Percentiles rank a stretch among this genome's conserved stretches.
These are phyloP conservation scores for Shargacucullia verbasci DNA, from an alignment of 2,888 invertebrate species.

Conservation along the genomic window DNA sequence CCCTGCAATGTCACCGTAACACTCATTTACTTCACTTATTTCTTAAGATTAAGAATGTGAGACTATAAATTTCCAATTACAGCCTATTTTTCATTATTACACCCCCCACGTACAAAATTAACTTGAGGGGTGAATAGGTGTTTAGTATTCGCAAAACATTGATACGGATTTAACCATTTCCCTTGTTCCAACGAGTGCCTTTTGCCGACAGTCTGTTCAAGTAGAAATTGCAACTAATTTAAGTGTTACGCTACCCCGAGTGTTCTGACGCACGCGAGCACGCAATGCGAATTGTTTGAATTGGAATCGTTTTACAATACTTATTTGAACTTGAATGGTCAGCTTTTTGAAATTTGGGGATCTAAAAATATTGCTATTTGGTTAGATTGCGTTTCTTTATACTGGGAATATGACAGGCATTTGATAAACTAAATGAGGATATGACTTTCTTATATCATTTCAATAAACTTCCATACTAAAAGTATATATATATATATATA, in stretches of 20 bases:
- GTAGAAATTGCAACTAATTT: conserved; percentile 88
- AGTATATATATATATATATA: too few species aligned
- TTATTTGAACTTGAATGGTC: conserved; percentile 38
- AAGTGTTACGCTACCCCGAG: conserved; percentile 83
- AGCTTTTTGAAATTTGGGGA: conserved; percentile 2
- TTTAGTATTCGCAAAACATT: conserved; percentile 67
- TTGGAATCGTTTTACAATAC: conserved; percentile 49
- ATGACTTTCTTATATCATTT: too few species aligned
- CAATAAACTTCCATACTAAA: background rate
- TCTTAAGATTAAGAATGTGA: background rate
- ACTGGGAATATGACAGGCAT: too few species aligned
- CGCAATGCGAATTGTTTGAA: conserved; percentile 71
- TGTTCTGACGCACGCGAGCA: conserved; percentile 84
- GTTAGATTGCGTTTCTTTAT: too few species aligned
- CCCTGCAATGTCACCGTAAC: too few species aligned
- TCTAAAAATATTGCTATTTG: too few species aligned
- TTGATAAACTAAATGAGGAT: too few species aligned
- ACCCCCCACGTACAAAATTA: conserved; percentile 46
- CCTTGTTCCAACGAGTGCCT: conserved; percentile 78
- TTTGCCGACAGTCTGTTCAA: conserved; percentile 77
- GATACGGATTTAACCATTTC: conserved; percentile 81
- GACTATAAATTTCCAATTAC: conserved; percentile 40
- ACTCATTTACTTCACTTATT: too few species aligned
- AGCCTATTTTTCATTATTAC: conserved; percentile 34
- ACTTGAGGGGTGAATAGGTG: conserved; percentile 55